A percentile compares a stretch with the other conserved stretches of the same genome.
phyloP scores from a whole-genome alignment of 2,113 vertebrate species.

The Tyto alba region DNA sequence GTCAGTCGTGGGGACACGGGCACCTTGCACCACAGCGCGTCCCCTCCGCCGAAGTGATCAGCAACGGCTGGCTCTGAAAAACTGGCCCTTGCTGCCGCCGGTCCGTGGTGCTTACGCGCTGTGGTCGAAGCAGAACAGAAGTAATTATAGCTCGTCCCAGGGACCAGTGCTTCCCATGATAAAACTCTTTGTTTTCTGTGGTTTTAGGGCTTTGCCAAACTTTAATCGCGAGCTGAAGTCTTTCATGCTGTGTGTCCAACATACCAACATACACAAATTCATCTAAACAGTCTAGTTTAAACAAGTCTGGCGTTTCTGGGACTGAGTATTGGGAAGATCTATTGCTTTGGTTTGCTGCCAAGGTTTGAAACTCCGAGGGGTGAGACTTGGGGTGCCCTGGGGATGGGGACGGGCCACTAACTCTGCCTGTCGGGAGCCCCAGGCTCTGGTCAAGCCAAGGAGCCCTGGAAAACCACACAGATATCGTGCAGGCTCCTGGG shows the following conservation, averaged over 20 bases:
- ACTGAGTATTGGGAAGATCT: neutral
- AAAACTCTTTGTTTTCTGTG: neutral
- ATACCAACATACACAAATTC: neutral
- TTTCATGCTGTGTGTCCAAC: neutral
- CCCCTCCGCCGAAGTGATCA: fast-evolving
- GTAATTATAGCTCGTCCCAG: neutral
- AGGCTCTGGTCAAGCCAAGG: neutral
- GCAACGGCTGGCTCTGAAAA: neutral
- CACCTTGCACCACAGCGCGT: fast-evolving
- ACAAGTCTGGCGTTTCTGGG: neutral
- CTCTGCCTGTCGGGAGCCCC: fast-evolving
- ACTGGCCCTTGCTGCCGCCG: fast-evolving
- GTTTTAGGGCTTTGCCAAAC: neutral
- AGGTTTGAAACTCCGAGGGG: neutral
- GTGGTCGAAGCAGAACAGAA: neutral
- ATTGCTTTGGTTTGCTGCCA: neutral
- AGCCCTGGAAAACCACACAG: fast-evolving
- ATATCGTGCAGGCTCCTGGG: neutral
- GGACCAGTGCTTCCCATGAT: neutral
- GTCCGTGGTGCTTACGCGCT: fast-evolving
- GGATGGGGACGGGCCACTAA: fast-evolving
- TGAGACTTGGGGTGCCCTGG: neutral
- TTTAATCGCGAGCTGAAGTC: neutral
- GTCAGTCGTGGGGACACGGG: fast-evolving
- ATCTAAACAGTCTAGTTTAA: neutral